Evolutionary conservation across 2,797 vertebrate genomes (phyloP).

Genomic region (Helarctos malayanus): DNA sequence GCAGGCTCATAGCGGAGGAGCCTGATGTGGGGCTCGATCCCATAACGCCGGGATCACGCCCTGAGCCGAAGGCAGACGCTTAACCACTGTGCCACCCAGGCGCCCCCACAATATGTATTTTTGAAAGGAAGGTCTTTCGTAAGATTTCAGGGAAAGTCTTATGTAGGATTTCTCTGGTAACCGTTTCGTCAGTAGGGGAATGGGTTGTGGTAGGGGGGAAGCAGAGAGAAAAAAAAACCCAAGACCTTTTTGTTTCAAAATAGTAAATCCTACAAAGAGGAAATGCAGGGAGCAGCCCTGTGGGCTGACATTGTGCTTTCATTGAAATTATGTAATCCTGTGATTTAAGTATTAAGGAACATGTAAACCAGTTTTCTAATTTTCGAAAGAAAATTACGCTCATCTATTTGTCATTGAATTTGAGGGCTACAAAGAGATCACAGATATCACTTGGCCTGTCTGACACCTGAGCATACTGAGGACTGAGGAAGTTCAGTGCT

Average conservation of each 20-base stretch:
- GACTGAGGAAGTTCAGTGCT: background rate
- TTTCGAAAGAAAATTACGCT: background rate
- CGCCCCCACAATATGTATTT: background rate
- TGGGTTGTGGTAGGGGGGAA: background rate
- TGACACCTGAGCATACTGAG: background rate
- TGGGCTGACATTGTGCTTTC: background rate
- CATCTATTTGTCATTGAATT: conserved; percentile 9
- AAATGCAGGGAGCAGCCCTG: background rate
- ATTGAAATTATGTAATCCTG: background rate
- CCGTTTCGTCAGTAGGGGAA: background rate
- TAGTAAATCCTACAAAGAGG: background rate
- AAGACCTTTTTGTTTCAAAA: background rate
- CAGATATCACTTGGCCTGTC: background rate
- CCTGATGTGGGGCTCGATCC: too few species aligned
- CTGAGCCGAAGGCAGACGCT: too few species aligned
- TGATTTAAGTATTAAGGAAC: conserved; percentile 9
- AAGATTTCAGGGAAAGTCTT: background rate
- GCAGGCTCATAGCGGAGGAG: too few species aligned
- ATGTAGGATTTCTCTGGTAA: background rate
- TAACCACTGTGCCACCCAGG: too few species aligned
- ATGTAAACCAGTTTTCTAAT: conserved; percentile 19
- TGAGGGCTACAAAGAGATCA: background rate
- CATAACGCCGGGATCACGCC: too few species aligned
- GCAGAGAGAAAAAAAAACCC: too few species aligned
- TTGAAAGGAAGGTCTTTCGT: background rate